Conservation (phyloP, 2,113 vertebrate genomes). For the Lipotes vexillifer region DNA sequence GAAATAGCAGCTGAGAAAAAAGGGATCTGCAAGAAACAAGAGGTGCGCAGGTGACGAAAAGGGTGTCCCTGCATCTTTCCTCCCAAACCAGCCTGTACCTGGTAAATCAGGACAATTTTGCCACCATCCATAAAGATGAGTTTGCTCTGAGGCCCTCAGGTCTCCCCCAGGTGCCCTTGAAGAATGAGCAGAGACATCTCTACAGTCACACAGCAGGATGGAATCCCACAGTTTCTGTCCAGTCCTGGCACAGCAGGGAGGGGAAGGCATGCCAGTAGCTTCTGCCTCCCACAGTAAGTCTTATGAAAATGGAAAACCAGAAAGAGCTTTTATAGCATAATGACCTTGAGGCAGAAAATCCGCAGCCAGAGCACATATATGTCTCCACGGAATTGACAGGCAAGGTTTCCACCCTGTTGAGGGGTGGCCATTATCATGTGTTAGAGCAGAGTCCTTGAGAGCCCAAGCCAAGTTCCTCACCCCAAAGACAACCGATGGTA, state of each 20-base stretch:
- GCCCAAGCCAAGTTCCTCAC: not conserved
- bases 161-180: not conserved
- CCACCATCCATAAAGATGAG: not conserved
- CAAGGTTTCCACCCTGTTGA: not conserved
- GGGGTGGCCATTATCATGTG: not conserved
- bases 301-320: conserved; percentile 37
- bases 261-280: not conserved
- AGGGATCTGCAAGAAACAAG: not conserved
- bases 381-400: not conserved
- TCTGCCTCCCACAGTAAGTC: not conserved
- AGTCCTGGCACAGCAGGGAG: not conserved
- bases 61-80: not conserved
- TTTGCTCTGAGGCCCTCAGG: not conserved
- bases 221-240: not conserved
- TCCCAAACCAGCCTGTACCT: not conserved
- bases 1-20: not conserved
- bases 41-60: not conserved
- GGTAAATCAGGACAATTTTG: not conserved
- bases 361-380: not conserved
- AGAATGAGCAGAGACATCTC: not conserved
- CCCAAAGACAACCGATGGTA: not conserved
- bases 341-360: conserved; percentile 46
- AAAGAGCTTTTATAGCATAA: not conserved
- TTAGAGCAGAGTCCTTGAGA: not conserved
- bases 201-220: not conserved